phyloP scores from a whole-genome alignment of 2,888 invertebrate genomes.

The Clitarchus hookeri region DNA sequence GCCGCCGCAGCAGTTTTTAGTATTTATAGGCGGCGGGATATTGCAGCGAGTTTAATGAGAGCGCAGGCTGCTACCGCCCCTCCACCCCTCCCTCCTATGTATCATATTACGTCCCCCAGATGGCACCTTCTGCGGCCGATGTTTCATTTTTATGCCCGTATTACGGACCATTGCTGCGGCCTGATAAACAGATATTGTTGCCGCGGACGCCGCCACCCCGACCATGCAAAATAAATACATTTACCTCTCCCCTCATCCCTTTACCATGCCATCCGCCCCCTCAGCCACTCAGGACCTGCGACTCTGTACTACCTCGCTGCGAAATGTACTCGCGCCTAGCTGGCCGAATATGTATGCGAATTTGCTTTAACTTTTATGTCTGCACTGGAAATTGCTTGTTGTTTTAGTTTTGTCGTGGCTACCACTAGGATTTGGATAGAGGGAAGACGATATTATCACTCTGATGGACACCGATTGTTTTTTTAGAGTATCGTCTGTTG shows the following conservation, averaged over 20 bases:
- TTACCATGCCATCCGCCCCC: neutral
- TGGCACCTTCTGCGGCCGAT: neutral
- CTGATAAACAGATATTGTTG: slow-evolving; percentile 14
- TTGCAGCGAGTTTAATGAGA: slow-evolving; percentile 6
- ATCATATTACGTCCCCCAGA: slow-evolving; percentile 1
- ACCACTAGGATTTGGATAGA: no score
- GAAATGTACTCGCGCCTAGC: no score
- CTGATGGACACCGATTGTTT: no score
- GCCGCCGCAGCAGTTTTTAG: neutral
- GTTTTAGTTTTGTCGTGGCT: no score
- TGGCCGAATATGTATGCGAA: no score
- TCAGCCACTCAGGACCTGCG: no score
- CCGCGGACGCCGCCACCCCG: neutral
- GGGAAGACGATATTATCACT: no score
- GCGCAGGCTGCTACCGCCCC: neutral
- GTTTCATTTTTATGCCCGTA: slow-evolving; percentile 10
- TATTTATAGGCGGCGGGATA: slow-evolving; percentile 14
- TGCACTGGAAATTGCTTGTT: no score
- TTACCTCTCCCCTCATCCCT: neutral
- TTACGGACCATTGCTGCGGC: slow-evolving; percentile 14
- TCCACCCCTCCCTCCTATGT: neutral
- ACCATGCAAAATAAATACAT: neutral
- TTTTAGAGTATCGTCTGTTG: no score
- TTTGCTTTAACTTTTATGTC: no score
- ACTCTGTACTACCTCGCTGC: no score